Evolutionary conservation across 2,113 vertebrate species (phyloP), one percentile per base, ranked within the genome.

Genomic region (Sapayoa aenigma): DNA sequence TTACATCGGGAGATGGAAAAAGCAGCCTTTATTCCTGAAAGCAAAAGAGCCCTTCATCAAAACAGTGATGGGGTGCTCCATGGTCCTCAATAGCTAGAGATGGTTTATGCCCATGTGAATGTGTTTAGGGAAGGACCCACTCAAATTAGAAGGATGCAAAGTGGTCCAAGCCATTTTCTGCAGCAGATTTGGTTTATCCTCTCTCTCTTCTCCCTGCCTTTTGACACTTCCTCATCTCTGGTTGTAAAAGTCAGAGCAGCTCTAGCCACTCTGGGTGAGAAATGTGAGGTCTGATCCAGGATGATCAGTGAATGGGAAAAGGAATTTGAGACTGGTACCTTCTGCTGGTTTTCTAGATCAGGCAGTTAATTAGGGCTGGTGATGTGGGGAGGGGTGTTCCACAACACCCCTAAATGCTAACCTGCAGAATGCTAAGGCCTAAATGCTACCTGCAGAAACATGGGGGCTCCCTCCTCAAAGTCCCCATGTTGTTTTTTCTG

Each of bases 11-110:
- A 84, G 46, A 74, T 42, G 50, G 63, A 47, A 47, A 81, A 77
- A 80, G 5, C 39, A 67, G 25, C 31, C 73, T 90, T 80, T 69
- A 60, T 41, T 84, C 47, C 80, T 50, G 50, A 93, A 74, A 89
- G 63, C 56, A 79, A 41, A 90, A 50, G 59, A 69, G 9, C 25
- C 25, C 30, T 63, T 83, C 86, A 20, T 62, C 71, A n/a, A 42
- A 89, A 33, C 30, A 63, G 33, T 0, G 0, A 17, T 4, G 31
- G 52, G 28, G 9, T 2, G 1, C 31, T 71, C 37, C 35, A 8
- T 9, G 9, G 13, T 24, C 23, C 53, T 60, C 63, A 39, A 5
- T 1, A 78, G 24, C 68, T 92, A 46, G 50, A 75, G 68, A 65
- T 46, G 75, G 11, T 42, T 90, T 53, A 59, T 53, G 22, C 37